A percentile compares a stretch with the other conserved stretches of the same genome.
phyloP scores from a whole-genome alignment of 2,797 vertebrate genomes.

The Myotis myotis region DNA sequence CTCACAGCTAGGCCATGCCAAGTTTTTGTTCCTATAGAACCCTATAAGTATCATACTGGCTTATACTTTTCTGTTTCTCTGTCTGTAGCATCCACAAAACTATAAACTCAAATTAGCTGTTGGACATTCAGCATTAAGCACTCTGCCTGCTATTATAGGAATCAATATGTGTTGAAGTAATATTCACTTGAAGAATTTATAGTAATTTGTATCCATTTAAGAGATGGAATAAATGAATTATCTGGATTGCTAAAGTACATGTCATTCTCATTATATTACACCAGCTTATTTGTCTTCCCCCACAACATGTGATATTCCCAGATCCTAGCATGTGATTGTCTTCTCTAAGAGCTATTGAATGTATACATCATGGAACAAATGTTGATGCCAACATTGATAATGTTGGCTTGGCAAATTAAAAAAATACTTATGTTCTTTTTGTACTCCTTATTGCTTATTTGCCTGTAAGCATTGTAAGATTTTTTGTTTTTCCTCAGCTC shows the following conservation, averaged over 20 bases:
- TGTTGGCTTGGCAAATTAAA: not conserved
- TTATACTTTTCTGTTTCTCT: not conserved
- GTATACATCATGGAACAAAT: not conserved
- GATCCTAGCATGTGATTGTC: not conserved
- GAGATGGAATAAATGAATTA: not conserved
- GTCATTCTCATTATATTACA: not conserved
- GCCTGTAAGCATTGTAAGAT: not conserved
- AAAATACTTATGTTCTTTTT: not conserved
- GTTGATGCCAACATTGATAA: too few relatives aligned
- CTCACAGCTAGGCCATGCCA: not conserved
- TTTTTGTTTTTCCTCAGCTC: not conserved
- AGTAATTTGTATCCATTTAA: not conserved
- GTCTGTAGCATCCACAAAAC: not conserved
- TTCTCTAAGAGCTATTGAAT: not conserved
- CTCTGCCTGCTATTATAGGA: not conserved
- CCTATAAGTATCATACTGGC: not conserved
- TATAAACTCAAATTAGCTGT: not conserved
- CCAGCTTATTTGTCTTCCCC: not conserved
- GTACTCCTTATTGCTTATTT: not conserved
- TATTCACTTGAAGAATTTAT: not conserved
- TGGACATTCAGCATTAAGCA: not conserved
- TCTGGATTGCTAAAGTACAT: not conserved
- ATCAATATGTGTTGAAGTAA: not conserved
- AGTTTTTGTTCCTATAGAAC: not conserved
- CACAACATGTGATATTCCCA: not conserved